Evolutionary conservation across 2,797 vertebrate genomes (phyloP).

Genomic region (Clangula hyemalis): DNA sequence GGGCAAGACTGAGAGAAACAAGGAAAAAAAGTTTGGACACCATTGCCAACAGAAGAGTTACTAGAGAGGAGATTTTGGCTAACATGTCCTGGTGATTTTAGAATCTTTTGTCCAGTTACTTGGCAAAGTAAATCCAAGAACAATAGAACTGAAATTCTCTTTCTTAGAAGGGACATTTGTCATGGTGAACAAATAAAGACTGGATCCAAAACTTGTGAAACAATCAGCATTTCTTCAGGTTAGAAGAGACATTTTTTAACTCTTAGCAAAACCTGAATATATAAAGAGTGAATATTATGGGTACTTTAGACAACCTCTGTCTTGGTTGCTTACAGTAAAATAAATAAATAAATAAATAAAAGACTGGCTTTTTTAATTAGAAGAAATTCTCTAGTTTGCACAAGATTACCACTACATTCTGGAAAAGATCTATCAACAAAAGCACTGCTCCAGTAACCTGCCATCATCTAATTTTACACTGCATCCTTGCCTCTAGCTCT

Average conservation of each 20-base stretch:
- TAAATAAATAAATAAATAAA: background rate
- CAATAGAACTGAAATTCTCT: background rate
- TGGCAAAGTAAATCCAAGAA: slow-evolving; percentile 13
- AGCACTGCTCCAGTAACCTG: background rate
- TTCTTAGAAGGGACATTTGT: slow-evolving; percentile 8
- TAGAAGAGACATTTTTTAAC: background rate
- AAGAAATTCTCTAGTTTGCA: background rate
- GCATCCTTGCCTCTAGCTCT: background rate
- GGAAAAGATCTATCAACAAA: background rate
- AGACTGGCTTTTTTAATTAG: background rate
- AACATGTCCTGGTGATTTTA: background rate
- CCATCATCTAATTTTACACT: background rate
- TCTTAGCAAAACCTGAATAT: background rate
- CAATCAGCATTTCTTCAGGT: background rate
- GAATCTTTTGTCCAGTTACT: slow-evolving; percentile 6
- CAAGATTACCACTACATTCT: background rate
- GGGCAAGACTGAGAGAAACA: slow-evolving; percentile 17
- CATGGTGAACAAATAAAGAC: background rate
- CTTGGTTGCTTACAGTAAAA: background rate
- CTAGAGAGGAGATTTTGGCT: background rate
- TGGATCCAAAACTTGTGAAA: background rate
- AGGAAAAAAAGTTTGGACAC: background rate
- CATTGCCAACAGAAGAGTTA: background rate
- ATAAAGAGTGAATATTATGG: background rate
- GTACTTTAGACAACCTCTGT: background rate